Percentiles rank a stretch among this genome's conserved stretches.
phyloP scores from a whole-genome alignment of 2,113 vertebrate genomes.

The Colaptes auratus region DNA sequence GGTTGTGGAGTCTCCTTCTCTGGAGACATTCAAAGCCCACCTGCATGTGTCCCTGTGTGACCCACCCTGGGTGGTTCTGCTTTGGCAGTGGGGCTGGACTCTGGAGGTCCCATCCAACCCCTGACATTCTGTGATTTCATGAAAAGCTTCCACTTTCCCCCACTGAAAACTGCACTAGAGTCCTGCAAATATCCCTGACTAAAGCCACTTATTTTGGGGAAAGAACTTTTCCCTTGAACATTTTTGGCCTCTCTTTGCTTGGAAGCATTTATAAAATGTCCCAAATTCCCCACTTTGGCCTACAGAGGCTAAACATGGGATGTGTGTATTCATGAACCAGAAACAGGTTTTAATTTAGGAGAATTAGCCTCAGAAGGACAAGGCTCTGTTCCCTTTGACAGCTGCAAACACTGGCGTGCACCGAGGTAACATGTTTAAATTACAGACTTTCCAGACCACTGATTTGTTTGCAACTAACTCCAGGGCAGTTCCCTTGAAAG shows the following conservation, averaged over 20 bases:
- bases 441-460: slow-evolving; percentile 66
- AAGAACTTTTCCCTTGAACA: background rate
- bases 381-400: slow-evolving; percentile 12
- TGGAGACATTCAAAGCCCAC: too few relatives aligned
- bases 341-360: slow-evolving; percentile 42
- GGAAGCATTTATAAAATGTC: background rate
- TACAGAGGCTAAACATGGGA: background rate
- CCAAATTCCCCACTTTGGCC: background rate
- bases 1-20: too few relatives aligned
- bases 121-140: background rate
- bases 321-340: background rate
- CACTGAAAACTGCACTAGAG: background rate
- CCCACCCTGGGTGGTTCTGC: too few relatives aligned
- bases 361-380: background rate
- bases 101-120: too few relatives aligned
- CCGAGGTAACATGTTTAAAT: slow-evolving; percentile 66
- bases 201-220: background rate
- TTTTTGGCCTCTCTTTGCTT: background rate
- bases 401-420: slow-evolving; percentile 54
- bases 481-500: slow-evolving; percentile 66
- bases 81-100: too few relatives aligned
- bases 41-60: too few relatives aligned
- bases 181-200: background rate
- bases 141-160: background rate
- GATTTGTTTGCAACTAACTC: slow-evolving; percentile 62